These are phyloP conservation scores for Acromyrmex charruanus DNA, from an alignment of 1,140 invertebrate species.

Conservation along the genomic window DNA sequence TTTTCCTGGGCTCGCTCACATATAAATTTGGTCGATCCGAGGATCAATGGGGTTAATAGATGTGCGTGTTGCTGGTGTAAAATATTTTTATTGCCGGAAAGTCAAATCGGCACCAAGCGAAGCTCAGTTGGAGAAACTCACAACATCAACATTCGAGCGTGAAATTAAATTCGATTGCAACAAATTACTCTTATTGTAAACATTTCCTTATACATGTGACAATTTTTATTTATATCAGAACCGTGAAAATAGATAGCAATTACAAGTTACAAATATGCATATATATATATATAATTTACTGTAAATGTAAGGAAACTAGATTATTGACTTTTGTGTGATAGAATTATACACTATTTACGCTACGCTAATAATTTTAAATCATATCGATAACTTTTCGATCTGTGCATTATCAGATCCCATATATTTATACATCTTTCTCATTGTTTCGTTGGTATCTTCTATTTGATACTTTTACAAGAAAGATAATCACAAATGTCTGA, in stretches of 20 bases:
- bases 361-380: neutral
- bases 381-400: neutral
- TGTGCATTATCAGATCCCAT: neutral
- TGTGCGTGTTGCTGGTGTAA: neutral
- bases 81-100: constrained; percentile 48
- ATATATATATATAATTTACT: constrained; percentile 1
- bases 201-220: neutral
- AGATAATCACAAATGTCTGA: constrained; percentile 20
- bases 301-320: constrained; percentile 26
- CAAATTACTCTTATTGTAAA: constrained; percentile 28
- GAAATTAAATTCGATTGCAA: constrained; percentile 37
- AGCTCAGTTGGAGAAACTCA: neutral
- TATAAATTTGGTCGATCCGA: constrained; percentile 98
- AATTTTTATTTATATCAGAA: constrained; percentile 43
- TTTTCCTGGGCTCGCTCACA: constrained; percentile 95
- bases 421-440: neutral
- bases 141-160: constrained; percentile 1
- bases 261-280: constrained; percentile 12
- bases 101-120: neutral
- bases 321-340: constrained; percentile 40
- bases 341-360: constrained; percentile 19
- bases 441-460: constrained; percentile 5
- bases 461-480: constrained; percentile 19
- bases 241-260: constrained; percentile 1
- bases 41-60: constrained; percentile 91